A percentile compares a stretch with the other conserved stretches of the same genome.
phyloP scores from a whole-genome alignment of 1,140 invertebrate species.

The Luehdorfia chinensis region DNA sequence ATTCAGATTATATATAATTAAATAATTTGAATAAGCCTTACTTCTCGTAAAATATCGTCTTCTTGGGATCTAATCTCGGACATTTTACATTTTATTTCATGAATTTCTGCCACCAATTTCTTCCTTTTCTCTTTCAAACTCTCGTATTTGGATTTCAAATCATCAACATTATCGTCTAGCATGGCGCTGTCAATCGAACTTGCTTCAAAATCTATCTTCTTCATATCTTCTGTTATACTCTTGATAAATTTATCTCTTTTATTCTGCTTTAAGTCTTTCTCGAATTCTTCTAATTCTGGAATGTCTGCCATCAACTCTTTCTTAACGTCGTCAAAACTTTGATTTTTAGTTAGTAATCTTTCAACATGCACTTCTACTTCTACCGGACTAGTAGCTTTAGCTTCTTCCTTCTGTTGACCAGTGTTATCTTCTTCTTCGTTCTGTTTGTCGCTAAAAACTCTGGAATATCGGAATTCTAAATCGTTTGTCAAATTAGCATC shows the following conservation, averaged over 20 bases:
- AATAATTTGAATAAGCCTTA: too few species aligned
- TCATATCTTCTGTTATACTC: constrained; percentile 55
- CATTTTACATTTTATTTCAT: constrained; percentile 85
- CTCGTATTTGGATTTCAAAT: constrained; percentile 71
- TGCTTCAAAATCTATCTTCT: constrained; percentile 54
- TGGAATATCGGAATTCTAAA: constrained; percentile 71
- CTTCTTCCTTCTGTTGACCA: constrained; percentile 10
- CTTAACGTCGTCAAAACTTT: constrained; percentile 72
- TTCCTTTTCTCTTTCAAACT: constrained; percentile 78
- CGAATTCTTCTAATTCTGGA: constrained; percentile 72
- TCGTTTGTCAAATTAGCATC: constrained; percentile 67
- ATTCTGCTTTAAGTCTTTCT: constrained; percentile 63
- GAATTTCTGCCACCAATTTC: constrained; percentile 77
- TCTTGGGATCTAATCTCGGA: constrained; percentile 89
- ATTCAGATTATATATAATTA: too few species aligned
- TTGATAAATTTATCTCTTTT: constrained; percentile 62
- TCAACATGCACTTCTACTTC: constrained; percentile 20
- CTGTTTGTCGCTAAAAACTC: constrained; percentile 49
- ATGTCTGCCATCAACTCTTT: constrained; percentile 74
- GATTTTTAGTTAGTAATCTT: constrained; percentile 47
- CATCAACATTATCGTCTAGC: constrained; percentile 58
- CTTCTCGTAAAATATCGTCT: constrained; percentile 90
- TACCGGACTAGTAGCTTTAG: constrained; percentile 10
- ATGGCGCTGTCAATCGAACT: constrained; percentile 61
- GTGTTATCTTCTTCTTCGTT: constrained; percentile 28